Evolutionary conservation across 1,140 invertebrate species (phyloP).

Genomic region (Cherax quadricarinatus): DNA sequence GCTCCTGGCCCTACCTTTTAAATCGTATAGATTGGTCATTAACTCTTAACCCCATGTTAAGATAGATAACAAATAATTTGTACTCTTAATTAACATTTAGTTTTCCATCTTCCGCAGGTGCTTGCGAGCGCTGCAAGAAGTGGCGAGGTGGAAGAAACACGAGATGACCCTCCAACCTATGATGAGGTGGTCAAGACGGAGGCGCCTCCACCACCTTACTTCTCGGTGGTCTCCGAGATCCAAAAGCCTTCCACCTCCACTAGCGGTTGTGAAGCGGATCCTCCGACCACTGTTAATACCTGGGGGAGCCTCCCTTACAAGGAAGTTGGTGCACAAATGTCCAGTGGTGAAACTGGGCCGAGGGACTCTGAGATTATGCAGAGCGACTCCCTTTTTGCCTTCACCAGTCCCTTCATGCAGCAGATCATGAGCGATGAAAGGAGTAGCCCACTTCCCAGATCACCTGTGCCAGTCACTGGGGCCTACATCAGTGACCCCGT

Average conservation of each 20-base stretch:
- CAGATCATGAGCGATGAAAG: background rate
- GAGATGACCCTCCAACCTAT: slow-evolving; percentile 25
- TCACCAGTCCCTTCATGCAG: background rate
- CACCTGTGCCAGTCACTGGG: no score
- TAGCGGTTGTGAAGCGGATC: no score
- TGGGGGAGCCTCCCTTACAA: no score
- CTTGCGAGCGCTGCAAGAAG: background rate
- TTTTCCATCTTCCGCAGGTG: background rate
- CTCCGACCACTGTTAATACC: background rate
- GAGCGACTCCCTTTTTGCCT: background rate
- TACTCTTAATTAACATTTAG: background rate
- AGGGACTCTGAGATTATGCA: no score
- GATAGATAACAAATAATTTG: no score
- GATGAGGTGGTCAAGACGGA: slow-evolving; percentile 47
- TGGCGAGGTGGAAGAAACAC: background rate
- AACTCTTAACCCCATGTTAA: no score
- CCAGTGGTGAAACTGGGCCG: no score
- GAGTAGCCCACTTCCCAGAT: no score
- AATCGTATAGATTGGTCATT: no score
- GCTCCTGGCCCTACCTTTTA: no score
- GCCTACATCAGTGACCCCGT: no score
- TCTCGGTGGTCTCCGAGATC: slow-evolving; percentile 21
- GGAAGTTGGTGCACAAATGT: background rate
- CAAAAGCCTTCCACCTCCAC: background rate
- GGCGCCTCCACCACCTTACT: slow-evolving; percentile 41